Conservation (phyloP, 2,888 invertebrate species). For the Camptogramma bilineatum region DNA sequence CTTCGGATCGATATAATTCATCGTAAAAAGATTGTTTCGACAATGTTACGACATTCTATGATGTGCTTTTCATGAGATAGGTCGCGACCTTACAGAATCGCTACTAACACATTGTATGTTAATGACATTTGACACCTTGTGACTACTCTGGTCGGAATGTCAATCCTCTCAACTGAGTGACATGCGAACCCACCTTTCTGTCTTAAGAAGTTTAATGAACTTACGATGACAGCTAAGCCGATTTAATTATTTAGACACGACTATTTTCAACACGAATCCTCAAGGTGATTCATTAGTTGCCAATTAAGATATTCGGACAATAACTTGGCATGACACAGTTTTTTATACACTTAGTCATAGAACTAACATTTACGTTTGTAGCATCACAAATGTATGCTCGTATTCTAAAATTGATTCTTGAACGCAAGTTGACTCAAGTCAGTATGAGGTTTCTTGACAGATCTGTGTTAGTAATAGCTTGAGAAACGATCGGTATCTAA, state of each 20-base stretch:
- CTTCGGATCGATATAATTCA: conserved; percentile 14
- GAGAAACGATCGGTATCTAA: neutral
- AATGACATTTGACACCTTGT: conserved; percentile 55
- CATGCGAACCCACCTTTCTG: conserved; percentile 34
- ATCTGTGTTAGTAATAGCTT: neutral
- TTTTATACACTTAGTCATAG: conserved; percentile 13
- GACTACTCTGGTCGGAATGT: conserved; percentile 59
- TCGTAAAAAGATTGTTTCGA: conserved; percentile 31
- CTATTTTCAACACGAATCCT: conserved; percentile 28
- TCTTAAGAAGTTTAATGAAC: conserved; percentile 44
- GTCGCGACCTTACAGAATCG: conserved; percentile 63
- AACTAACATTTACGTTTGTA: neutral
- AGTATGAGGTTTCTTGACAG: neutral
- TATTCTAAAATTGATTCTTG: neutral
- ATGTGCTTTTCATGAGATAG: conserved; percentile 44
- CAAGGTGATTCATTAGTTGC: conserved; percentile 33
- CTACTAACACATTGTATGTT: conserved; percentile 82
- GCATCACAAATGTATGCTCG: no score
- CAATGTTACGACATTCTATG: conserved; percentile 28
- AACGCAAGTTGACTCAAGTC: no score
- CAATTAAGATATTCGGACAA: conserved; percentile 31
- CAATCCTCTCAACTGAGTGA: conserved; percentile 44
- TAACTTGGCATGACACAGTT: conserved; percentile 26
- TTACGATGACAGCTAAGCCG: conserved; percentile 42
- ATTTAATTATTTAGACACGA: conserved; percentile 41